Percentiles rank a stretch among this genome's conserved stretches.
These are phyloP conservation scores for Seira ritae DNA, from an alignment of 2,888 invertebrate species.

Conservation along the genomic window DNA sequence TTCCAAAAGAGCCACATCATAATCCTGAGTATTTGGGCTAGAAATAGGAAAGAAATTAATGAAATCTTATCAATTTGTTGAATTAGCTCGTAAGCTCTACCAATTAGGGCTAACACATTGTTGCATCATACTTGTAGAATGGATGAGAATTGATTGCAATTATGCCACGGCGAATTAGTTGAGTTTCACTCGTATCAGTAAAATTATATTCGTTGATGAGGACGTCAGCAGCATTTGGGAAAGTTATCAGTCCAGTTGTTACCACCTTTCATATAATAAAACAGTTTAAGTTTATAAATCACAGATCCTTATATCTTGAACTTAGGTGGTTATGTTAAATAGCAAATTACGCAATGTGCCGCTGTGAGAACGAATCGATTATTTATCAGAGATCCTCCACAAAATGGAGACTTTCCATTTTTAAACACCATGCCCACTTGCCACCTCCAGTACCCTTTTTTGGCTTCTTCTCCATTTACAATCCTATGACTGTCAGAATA, in stretches of 20 bases:
- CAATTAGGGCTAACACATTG: no score
- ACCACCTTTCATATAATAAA: conserved; percentile 16
- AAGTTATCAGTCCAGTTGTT: conserved; percentile 52
- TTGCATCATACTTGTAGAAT: conserved; percentile 66
- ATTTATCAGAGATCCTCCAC: conserved; percentile 66
- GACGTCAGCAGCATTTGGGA: conserved; percentile 67
- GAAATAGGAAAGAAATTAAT: not conserved
- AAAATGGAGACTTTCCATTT: conserved; percentile 63
- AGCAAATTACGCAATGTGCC: conserved; percentile 56
- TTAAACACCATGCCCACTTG: conserved; percentile 64
- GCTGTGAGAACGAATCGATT: conserved; percentile 64
- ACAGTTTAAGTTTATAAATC: not conserved
- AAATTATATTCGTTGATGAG: conserved; percentile 69
- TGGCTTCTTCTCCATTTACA: conserved; percentile 66
- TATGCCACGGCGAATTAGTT: conserved; percentile 58
- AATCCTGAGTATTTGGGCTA: conserved; percentile 68
- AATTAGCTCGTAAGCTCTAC: not conserved
- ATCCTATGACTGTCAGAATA: conserved; percentile 46
- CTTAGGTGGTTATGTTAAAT: not conserved
- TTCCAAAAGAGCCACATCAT: conserved; percentile 68
- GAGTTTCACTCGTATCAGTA: conserved; percentile 58
- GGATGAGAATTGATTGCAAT: conserved; percentile 66
- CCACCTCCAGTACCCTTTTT: conserved; percentile 68
- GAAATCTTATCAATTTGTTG: not conserved
- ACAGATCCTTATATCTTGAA: not conserved